These are phyloP conservation scores for Neotoxoptera formosana DNA, from an alignment of 1,140 invertebrate species.

Conservation along the genomic window DNA sequence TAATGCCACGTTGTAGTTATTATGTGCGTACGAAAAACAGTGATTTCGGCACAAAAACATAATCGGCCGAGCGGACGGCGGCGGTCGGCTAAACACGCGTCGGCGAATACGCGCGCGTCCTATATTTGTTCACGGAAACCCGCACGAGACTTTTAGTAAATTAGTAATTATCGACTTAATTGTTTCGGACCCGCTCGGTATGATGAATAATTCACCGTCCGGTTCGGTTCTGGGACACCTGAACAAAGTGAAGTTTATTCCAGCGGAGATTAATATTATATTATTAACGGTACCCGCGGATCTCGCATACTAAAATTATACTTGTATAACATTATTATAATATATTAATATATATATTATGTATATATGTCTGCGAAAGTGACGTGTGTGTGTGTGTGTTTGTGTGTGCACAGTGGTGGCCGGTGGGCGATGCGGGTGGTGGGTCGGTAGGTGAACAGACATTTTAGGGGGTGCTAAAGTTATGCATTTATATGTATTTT, in stretches of 20 bases:
- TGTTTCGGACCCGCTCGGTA: neutral
- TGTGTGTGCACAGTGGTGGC: no score
- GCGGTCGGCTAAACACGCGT: neutral
- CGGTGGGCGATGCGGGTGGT: neutral
- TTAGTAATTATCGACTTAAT: slow-evolving; percentile 35
- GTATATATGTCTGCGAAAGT: neutral
- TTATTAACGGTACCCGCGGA: neutral
- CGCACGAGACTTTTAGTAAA: slow-evolving; percentile 28
- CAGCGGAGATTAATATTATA: neutral
- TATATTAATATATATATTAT: no score
- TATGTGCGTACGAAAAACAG: neutral
- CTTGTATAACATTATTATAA: neutral
- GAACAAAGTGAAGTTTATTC: neutral
- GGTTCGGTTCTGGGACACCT: neutral
- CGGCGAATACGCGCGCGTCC: neutral
- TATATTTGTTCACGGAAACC: neutral
- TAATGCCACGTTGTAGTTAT: neutral
- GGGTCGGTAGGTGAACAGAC: neutral
- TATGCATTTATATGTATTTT: no score
- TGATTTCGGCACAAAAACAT: neutral
- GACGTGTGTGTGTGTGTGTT: fast-evolving
- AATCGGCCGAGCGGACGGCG: neutral
- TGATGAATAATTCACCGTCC: slow-evolving; percentile 35
- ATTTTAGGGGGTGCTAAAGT: no score
- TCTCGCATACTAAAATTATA: neutral